phyloP scores from a whole-genome alignment of 2,888 invertebrate genomes.

The Drosophila hawaiiensis region DNA sequence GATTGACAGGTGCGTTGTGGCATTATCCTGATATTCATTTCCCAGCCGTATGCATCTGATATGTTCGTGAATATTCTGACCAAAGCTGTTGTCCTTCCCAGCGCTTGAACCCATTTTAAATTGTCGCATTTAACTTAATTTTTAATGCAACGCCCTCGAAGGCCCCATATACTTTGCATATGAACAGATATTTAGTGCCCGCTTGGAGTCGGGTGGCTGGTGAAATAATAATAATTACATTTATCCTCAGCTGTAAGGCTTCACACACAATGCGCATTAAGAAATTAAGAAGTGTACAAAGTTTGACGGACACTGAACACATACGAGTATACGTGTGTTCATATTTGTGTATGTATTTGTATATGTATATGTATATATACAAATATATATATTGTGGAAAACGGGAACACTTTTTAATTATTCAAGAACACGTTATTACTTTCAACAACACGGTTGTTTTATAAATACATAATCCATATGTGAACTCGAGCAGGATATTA shows the following conservation, averaged over 20 bases:
- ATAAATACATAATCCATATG: slow-evolving; percentile 24
- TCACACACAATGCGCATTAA: slow-evolving; percentile 43
- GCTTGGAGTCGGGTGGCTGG: slow-evolving; percentile 1
- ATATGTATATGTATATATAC: background rate
- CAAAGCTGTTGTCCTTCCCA: slow-evolving; percentile 41
- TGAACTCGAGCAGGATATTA: slow-evolving; percentile 10
- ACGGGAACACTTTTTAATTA: slow-evolving; percentile 10
- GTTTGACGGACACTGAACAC: background rate
- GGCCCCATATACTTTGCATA: slow-evolving; percentile 32
- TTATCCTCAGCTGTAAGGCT: slow-evolving; percentile 39
- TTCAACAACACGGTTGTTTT: background rate
- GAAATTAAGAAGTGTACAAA: slow-evolving; percentile 2
- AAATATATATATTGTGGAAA: background rate
- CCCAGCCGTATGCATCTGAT: slow-evolving; percentile 4
- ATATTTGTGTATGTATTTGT: too few species aligned
- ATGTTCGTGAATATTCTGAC: slow-evolving; percentile 16
- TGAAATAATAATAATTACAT: slow-evolving; percentile 17
- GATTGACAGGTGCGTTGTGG: slow-evolving; percentile 39
- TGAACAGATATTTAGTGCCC: slow-evolving; percentile 44
- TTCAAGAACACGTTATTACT: slow-evolving; percentile 17
- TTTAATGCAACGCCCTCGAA: slow-evolving; percentile 58
- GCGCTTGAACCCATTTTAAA: slow-evolving; percentile 44
- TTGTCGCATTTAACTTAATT: slow-evolving; percentile 65
- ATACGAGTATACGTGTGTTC: background rate
- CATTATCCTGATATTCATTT: slow-evolving; percentile 12